phyloP scores from a whole-genome alignment of 1,140 invertebrate species.

The Eumeta japonica region DNA sequence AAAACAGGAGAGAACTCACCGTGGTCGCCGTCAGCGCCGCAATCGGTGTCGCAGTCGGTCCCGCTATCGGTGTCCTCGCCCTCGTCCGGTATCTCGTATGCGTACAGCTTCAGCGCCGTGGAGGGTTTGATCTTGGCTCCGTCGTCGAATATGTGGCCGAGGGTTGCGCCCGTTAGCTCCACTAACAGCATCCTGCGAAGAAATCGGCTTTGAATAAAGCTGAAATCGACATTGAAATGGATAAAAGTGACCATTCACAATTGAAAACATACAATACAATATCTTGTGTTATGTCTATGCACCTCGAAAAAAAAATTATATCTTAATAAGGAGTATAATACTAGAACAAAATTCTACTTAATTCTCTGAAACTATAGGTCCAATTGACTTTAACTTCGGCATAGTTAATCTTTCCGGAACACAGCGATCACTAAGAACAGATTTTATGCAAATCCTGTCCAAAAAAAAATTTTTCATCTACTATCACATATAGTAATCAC shows the following conservation, averaged over 20 bases:
- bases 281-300: not conserved
- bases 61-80: not conserved
- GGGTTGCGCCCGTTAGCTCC: conserved; percentile 67
- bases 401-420: no score
- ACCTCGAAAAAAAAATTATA: not conserved
- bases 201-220: not conserved
- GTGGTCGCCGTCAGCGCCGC: not conserved
- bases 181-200: conserved; percentile 62
- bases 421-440: no score
- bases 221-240: not conserved
- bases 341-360: no score
- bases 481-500: no score
- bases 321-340: no score
- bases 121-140: conserved; percentile 24
- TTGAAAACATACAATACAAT: no score
- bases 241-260: not conserved
- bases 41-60: not conserved
- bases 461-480: no score
- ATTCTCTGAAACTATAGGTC: no score
- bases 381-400: no score
- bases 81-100: conserved; percentile 42
- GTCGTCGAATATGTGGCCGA: conserved; percentile 56
- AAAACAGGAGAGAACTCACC: no score
- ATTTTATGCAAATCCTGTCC: no score
- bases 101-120: conserved; percentile 31